Base-by-base conservation (phyloP, 2,797 vertebrate genomes). In the Eurystomus glaucurus region DNA sequence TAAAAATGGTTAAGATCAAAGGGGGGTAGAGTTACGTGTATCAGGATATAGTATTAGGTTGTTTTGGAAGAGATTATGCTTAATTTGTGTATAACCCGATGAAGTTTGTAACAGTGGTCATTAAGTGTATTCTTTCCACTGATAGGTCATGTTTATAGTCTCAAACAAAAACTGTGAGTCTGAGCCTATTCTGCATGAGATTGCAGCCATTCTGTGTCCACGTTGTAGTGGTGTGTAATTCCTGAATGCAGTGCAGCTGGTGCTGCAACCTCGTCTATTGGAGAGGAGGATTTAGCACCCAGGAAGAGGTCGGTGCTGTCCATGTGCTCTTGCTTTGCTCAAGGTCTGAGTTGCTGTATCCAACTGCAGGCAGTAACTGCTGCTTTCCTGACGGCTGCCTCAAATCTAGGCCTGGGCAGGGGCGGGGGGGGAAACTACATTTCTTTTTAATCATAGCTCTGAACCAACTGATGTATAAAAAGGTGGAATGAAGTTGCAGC, bases 81-180 rank as follows among this genome's bases (percentile, higher is more conserved):
- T 81, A 62, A 64, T 95, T 91, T 77, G 48, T 95, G 14, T 89
- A 46, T 80, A 95, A 92, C 52, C 37, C 3, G 2, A 80, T 89
- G 55, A 83, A 85, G 92, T 93, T 96, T 93, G 75, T 90, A 92
- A 43, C 1, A 1, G 41, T 77, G 65, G 64, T 54, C 26, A 28
- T 83, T 71, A 90, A 77, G 29, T 1, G 0, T 91, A 45, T 85
- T 90, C 57, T 81, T 55, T 85, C 33, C 61, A 58, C 72, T n/a
- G 41, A 68, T 70, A 83, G 87, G 71, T 96, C 68, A 46, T 68
- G 14, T 48, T 50, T 82, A 23, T 17, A 60, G 57, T 48, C 48
- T 87, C 58, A 70, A 79, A 69, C 90, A 31, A 65, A 90, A 91
- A 11, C 23, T 12, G 4, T 25, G 35, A 35, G 25, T 45, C n/a